Evolutionary conservation across 2,888 invertebrate species (phyloP), one percentile per base, ranked within the genome.

Genomic region (Caenorhabditis zanzibari): DNA sequence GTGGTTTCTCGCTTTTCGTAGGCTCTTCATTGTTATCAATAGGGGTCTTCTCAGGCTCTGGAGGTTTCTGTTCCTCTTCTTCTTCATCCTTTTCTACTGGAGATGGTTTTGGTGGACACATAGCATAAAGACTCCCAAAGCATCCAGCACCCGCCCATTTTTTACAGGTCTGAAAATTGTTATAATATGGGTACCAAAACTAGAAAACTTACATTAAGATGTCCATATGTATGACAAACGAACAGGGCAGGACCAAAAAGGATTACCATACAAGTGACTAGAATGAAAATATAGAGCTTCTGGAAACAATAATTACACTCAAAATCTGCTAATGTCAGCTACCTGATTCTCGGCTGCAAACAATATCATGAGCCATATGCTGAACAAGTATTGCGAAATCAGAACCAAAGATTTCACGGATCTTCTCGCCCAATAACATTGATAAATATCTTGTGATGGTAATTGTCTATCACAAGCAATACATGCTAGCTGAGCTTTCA

Each of bases 371-470:
- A 86, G 76, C 85, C 85, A 86, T 14, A 85, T 73, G 41, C 84
- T 85, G 49, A 85, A 82, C 9, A 86, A 24, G 22, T 72, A 66
- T 38, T 81, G 74, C 24, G 84, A 71, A 54, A 84, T 81, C 32
- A 85, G 19, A 2, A 66, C 64, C 14, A 86, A 56, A 14, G 73
- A 76, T 26, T 86, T 86, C 12, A 81, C 86, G 12, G 86, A 86
- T 73, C 80, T n/a, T 66, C 87, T 84, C 0, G 85, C 85, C 88
- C 88, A 88, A 71, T 84, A 87, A 26, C 86, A 84, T 69, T 88
- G 88, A 24, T 58, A 54, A 26, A 75, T 26, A 41, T 88, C 85
- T 75, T 88, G 88, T 1, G 80, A 75, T 19, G 84, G 82, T 19
- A 49, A 63, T 16, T 87, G 87, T 41, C 75, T 28, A 49, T 88